phyloP scores from a whole-genome alignment of 2,797 vertebrate genomes.

The Crenuchus spilurus region DNA sequence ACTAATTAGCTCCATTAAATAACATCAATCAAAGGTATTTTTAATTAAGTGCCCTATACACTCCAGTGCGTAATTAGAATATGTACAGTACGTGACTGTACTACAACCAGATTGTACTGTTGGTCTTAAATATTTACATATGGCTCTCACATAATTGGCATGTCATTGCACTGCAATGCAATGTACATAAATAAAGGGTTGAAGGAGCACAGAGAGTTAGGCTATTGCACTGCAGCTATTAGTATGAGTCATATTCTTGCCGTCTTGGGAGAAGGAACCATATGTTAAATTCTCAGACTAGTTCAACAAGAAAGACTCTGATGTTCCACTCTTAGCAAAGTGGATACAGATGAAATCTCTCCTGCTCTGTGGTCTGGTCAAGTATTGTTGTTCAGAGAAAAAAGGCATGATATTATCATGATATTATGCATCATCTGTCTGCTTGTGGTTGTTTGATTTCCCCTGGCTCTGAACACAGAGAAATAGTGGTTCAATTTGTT shows the following conservation, averaged over 20 bases:
- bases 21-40: slow-evolving; percentile 7
- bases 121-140: background rate
- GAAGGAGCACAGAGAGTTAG: background rate
- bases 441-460: slow-evolving; percentile 67
- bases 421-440: slow-evolving; percentile 70
- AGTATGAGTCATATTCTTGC: slow-evolving; percentile 9
- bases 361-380: slow-evolving; percentile 11
- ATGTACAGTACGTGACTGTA: background rate
- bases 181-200: background rate
- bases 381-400: slow-evolving; percentile 38
- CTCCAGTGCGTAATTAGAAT: background rate
- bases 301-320: background rate
- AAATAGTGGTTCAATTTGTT: slow-evolving; percentile 70
- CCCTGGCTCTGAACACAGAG: slow-evolving; percentile 61
- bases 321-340: slow-evolving; percentile 5
- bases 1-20: slow-evolving; percentile 47
- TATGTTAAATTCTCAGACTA: slow-evolving; percentile 19
- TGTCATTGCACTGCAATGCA: background rate
- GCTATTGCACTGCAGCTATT: slow-evolving; percentile 2
- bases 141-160: background rate
- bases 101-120: background rate
- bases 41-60: slow-evolving; percentile 18
- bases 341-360: slow-evolving; percentile 30
- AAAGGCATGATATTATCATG: slow-evolving; percentile 66
- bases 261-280: slow-evolving; percentile 8